Base-by-base conservation (phyloP, 2,113 vertebrate genomes). In the Poeciliopsis occidentalis region DNA sequence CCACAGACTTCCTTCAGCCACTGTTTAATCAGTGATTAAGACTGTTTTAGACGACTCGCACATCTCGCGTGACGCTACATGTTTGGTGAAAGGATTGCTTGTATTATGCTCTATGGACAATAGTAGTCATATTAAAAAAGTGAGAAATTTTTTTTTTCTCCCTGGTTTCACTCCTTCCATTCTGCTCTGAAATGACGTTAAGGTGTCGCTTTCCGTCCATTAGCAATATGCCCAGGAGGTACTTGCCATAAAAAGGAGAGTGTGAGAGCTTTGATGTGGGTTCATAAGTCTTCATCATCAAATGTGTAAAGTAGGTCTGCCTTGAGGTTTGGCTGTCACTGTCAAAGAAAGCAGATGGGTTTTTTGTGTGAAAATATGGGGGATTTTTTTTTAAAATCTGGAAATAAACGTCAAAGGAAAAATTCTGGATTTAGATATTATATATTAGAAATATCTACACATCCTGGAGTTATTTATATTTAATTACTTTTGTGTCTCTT, bases 11-110 rank as follows among this genome's bases (percentile, higher is more conserved):
- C 64, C 85, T 76, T 81, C 76, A 85, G 69, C 86, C 85, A 66
- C 68, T 93, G 91, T 93, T 93, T 90, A 88, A 88, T 89, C 85
- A 93, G 85, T 32, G 88, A 88, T 92, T 92, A 89, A 78, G 73
- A 76, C 79, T 44, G 81, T 85, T 85, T 85, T 71, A 80, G 86
- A 79, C 12, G 61, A 67, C 78, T 78, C 17, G 83, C 85, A 84
- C 81, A 8, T 91, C 87, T 92, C 91, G 80, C 87, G 92, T 91
- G 92, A 92, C 84, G 12, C 78, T 86, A 93, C 91, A 91, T 15
- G 88, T 85, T 54, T 66, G 62, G 51, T 77, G 84, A 77, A 88
- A 67, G 81, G 86, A 80, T 82, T 37, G 82, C 73, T 71, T 39
- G 57, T 87, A 79, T 75, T 51, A 65, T 60, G 64, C 67, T 83